A percentile compares a stretch with the other conserved stretches of the same genome.
These are phyloP conservation scores for Archips crataeganus DNA, from an alignment of 2,888 invertebrate genomes.

Conservation along the genomic window DNA sequence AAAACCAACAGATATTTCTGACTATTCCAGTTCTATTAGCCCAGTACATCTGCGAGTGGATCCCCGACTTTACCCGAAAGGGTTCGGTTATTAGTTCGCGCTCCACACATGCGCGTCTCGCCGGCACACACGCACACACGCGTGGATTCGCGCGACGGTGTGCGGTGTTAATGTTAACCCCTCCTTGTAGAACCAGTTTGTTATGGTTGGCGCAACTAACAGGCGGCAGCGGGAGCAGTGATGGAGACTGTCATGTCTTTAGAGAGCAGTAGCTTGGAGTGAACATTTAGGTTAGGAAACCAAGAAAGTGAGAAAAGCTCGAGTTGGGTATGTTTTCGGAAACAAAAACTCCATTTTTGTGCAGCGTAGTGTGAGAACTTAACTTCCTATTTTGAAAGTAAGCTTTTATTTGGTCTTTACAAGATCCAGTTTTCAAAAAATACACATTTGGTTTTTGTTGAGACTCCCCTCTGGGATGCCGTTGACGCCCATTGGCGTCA, in stretches of 20 bases:
- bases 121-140: constrained; percentile 35
- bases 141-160: constrained; percentile 47
- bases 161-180: constrained; percentile 64
- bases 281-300: too few species aligned
- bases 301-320: too few species aligned
- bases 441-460: too few species aligned
- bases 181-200: constrained; percentile 69
- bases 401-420: too few species aligned
- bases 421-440: too few species aligned
- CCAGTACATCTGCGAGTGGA: constrained; percentile 41
- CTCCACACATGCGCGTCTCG: constrained; percentile 46
- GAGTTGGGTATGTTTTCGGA: too few species aligned
- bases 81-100: constrained; percentile 60
- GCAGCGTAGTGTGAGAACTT: too few species aligned
- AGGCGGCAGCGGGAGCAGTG: constrained; percentile 39
- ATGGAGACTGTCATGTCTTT: background rate
- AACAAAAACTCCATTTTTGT: too few species aligned
- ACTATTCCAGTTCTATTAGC: background rate
- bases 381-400: too few species aligned
- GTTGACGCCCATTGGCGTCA: too few species aligned
- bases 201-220: constrained; percentile 48
- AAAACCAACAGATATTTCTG: background rate
- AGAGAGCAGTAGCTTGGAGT: too few species aligned
- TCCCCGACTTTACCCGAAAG: constrained; percentile 57
- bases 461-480: too few species aligned